Evolutionary conservation across 37 sponge, comb jelly and placozoan genomes (phyloP).

Genomic region (Lycopodina hypogea): DNA sequence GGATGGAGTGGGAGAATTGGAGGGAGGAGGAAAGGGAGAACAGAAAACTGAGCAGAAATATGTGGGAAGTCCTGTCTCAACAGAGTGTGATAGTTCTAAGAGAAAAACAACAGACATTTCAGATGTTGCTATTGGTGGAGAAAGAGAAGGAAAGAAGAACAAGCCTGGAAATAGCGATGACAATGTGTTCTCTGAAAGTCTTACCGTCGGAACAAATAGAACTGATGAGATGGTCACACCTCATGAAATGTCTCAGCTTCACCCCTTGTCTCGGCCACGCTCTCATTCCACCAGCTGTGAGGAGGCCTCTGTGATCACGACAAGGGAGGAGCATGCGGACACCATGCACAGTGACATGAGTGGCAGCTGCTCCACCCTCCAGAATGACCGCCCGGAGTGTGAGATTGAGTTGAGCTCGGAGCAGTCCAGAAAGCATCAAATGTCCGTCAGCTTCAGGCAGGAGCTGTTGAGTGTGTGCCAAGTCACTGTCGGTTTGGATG

Average conservation of each 20-base stretch:
- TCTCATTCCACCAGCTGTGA: too few relatives aligned
- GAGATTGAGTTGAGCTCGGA: neutral
- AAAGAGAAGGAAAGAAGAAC: neutral
- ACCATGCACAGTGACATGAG: neutral
- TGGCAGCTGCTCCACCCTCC: slow-evolving; percentile 15
- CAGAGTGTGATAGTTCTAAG: too few relatives aligned
- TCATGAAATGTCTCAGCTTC: too few relatives aligned
- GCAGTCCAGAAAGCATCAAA: slow-evolving; percentile 15
- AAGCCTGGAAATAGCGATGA: neutral
- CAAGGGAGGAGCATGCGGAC: neutral
- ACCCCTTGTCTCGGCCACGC: too few relatives aligned
- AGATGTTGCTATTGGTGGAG: neutral
- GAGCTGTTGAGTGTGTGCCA: slow-evolving; percentile 50
- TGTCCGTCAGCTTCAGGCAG: slow-evolving; percentile 70
- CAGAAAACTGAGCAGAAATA: too few relatives aligned
- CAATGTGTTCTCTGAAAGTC: too few relatives aligned
- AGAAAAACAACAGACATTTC: neutral
- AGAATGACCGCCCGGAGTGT: slow-evolving; percentile 16
- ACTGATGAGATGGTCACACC: too few relatives aligned
- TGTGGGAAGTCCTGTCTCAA: too few relatives aligned
- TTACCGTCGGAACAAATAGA: too few relatives aligned
- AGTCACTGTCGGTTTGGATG: slow-evolving; percentile 51
- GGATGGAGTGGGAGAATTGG: neutral
- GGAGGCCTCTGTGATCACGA: too few relatives aligned
- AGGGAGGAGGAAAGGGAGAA: neutral